phyloP scores from a whole-genome alignment of 2,888 invertebrate species.

The Coremacera marginata region DNA sequence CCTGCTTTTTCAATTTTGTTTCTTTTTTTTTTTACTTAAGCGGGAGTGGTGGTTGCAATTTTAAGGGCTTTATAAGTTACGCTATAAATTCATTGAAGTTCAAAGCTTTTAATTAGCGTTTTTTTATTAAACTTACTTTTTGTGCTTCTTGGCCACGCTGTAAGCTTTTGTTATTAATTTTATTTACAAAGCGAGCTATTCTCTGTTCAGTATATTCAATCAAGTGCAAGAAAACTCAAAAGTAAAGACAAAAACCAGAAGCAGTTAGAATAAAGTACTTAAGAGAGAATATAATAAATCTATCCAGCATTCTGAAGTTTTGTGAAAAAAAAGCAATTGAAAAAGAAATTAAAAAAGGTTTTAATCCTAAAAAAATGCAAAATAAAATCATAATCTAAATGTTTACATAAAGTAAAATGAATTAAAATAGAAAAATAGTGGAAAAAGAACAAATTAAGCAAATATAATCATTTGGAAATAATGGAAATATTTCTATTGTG shows the following conservation, averaged over 20 bases:
- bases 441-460: neutral
- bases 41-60: no score
- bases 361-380: neutral
- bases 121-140: no score
- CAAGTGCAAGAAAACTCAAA: neutral
- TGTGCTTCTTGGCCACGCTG: no score
- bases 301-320: neutral
- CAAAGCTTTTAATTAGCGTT: no score
- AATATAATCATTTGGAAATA: no score
- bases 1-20: no score
- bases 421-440: conserved; percentile 11
- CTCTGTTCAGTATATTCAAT: neutral
- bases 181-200: no score
- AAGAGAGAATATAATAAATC: neutral
- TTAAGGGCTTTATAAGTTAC: no score
- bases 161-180: no score
- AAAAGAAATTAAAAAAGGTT: neutral
- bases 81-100: no score
- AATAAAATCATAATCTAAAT: neutral
- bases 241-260: neutral
- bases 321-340: neutral
- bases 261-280: neutral
- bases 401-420: neutral
- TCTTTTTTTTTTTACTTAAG: no score
- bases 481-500: no score